Percentiles rank a stretch among this genome's conserved stretches.
Evolutionary conservation across 2,113 vertebrate genomes (phyloP).

Genomic region (Capricornis sumatraensis): DNA sequence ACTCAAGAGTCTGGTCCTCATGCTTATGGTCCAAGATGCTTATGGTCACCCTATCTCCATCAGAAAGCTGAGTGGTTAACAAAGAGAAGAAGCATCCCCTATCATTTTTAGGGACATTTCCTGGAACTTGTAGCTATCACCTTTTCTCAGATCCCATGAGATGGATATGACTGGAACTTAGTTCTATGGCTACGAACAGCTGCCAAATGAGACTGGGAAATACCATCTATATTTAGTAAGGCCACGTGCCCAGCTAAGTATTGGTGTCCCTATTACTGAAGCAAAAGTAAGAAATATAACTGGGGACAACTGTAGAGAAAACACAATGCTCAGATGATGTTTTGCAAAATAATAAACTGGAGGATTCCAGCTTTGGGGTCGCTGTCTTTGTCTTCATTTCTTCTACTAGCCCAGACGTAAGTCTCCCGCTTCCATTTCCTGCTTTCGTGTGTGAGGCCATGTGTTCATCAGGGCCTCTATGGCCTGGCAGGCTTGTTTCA

Average conservation of each 20-base stretch:
- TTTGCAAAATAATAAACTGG: neutral
- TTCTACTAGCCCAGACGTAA: neutral
- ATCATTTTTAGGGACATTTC: neutral
- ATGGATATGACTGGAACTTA: neutral
- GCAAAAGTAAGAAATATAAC: neutral
- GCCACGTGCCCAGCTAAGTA: neutral
- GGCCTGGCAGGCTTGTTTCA: neutral
- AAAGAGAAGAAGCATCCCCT: neutral
- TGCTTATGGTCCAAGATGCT: neutral
- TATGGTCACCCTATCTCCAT: neutral
- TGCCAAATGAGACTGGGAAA: neutral
- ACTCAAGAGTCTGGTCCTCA: neutral
- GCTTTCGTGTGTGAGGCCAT: neutral
- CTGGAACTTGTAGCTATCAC: neutral
- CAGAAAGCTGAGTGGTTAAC: neutral
- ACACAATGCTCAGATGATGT: neutral
- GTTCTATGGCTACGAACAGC: neutral
- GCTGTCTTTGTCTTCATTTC: neutral
- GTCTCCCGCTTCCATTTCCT: slow-evolving; percentile 24
- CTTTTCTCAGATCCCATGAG: neutral
- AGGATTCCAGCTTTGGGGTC: neutral
- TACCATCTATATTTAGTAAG: neutral
- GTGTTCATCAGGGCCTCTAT: neutral
- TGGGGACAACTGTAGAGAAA: neutral
- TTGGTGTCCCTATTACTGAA: neutral